phyloP scores from a whole-genome alignment of 2,888 invertebrate species.

The Morpho helenor region DNA sequence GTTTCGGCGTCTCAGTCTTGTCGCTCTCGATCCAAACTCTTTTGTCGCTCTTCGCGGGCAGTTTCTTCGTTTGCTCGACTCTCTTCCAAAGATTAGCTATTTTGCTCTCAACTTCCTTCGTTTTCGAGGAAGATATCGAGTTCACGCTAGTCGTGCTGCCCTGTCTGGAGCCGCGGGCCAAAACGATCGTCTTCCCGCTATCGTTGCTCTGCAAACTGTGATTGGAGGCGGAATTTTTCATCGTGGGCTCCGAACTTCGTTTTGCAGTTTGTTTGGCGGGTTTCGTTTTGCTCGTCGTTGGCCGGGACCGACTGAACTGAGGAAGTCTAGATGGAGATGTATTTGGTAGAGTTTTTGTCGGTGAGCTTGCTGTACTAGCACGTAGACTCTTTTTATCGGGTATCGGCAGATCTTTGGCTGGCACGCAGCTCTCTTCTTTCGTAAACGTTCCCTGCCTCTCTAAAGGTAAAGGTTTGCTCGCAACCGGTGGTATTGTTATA shows the following conservation, averaged over 20 bases:
- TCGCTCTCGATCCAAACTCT: constrained; percentile 80
- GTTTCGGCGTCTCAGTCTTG: constrained; percentile 56
- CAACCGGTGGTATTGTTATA: constrained; percentile 40
- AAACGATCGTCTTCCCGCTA: constrained; percentile 64
- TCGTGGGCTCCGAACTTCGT: constrained; percentile 43
- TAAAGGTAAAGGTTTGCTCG: constrained; percentile 71
- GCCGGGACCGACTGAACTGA: constrained; percentile 49
- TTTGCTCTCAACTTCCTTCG: constrained; percentile 86
- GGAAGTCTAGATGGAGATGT: constrained; percentile 70
- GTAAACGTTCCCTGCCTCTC: constrained; percentile 95
- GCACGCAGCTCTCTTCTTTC: constrained; percentile 84
- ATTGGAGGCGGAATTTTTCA: constrained; percentile 75
- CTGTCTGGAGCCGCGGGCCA: constrained; percentile 56
- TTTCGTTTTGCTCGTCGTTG: constrained; percentile 43
- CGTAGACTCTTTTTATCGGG: constrained; percentile 49
- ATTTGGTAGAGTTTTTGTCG: constrained; percentile 46
- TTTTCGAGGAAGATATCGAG: constrained; percentile 76
- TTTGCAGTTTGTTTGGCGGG: constrained; percentile 39
- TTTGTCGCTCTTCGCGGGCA: constrained; percentile 77
- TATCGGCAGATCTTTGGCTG: constrained; percentile 55
- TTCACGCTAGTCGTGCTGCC: constrained; percentile 80
- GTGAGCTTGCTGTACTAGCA: constrained; percentile 41
- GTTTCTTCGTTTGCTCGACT: constrained; percentile 83
- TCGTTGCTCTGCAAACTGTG: constrained; percentile 78
- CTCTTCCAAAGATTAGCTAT: constrained; percentile 90